phyloP scores from a whole-genome alignment of 2,113 vertebrate species.

The Felis chaus region DNA sequence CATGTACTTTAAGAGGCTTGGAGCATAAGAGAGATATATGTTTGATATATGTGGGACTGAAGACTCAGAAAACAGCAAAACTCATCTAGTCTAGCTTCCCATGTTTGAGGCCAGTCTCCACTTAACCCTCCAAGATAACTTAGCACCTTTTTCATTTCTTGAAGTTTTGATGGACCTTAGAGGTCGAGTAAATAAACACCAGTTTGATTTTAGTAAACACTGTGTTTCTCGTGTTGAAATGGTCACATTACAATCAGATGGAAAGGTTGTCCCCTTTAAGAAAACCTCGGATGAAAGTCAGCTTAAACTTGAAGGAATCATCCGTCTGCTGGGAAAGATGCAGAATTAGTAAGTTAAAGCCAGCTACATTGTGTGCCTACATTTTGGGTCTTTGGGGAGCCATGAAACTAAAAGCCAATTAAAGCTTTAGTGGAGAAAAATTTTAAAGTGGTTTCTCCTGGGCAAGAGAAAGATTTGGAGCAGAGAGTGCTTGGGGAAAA shows the following conservation, averaged over 20 bases:
- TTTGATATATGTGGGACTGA: background rate
- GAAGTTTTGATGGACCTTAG: background rate
- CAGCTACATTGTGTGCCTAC: conserved; percentile 26
- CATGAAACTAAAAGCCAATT: conserved; percentile 70
- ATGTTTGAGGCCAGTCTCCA: background rate
- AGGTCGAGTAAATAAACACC: background rate
- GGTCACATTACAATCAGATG: background rate
- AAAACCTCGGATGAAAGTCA: conserved; percentile 14
- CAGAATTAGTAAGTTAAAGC: conserved; percentile 31
- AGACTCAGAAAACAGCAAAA: background rate
- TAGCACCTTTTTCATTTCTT: background rate
- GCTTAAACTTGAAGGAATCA: background rate
- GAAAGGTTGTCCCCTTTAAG: conserved; percentile 43
- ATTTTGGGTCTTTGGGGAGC: conserved; percentile 71
- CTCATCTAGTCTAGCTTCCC: background rate
- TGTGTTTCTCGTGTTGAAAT: background rate
- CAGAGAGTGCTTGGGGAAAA: conserved; percentile 59
- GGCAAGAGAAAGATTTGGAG: conserved; percentile 69
- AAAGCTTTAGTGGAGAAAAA: conserved; percentile 69
- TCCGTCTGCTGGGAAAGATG: conserved; percentile 37
- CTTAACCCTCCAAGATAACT: background rate
- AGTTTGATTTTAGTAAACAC: conserved; percentile 27
- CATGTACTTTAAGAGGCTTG: background rate
- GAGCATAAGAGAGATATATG: background rate
- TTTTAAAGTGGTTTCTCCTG: conserved; percentile 71